phyloP scores from a whole-genome alignment of 2,888 invertebrate species.

The Clanis bilineata region DNA sequence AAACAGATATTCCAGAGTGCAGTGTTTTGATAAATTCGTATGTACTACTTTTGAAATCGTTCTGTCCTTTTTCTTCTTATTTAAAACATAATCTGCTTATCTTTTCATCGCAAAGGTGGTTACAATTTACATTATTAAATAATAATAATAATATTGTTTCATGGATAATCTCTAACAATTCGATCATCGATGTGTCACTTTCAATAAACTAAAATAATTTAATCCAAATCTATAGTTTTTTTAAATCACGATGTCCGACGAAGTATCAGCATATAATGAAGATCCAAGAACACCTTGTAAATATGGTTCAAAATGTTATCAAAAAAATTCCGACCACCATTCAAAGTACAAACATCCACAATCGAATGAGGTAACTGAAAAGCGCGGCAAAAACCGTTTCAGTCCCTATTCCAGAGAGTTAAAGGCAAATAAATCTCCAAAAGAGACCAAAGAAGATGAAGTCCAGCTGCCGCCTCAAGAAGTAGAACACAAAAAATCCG shows the following conservation, averaged over 20 bases:
- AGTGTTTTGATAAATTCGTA: no score
- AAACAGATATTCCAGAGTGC: no score
- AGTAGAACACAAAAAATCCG: not conserved
- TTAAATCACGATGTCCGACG: conserved; percentile 54
- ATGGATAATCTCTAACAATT: no score
- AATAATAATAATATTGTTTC: no score
- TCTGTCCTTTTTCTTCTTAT: no score
- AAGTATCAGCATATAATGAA: conserved; percentile 57
- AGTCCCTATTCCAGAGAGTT: conserved; percentile 42
- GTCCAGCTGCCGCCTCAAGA: not conserved
- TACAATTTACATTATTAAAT: no score
- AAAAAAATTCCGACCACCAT: conserved; percentile 88
- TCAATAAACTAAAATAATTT: no score
- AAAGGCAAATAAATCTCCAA: conserved; percentile 20
- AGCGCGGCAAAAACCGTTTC: conserved; percentile 41
- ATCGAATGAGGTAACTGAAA: conserved; percentile 41
- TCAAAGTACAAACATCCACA: conserved; percentile 89
- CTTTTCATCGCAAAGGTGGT: no score
- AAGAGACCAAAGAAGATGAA: conserved; percentile 19
- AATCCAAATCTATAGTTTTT: conserved; percentile 5
- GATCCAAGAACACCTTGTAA: conserved; percentile 85
- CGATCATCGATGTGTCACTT: no score
- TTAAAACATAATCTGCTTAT: no score
- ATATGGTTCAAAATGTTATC: conserved; percentile 91
- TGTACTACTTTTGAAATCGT: no score